These are phyloP conservation scores for Drosophila chauvacae DNA, from an alignment of 1,140 invertebrate genomes.

Conservation along the genomic window DNA sequence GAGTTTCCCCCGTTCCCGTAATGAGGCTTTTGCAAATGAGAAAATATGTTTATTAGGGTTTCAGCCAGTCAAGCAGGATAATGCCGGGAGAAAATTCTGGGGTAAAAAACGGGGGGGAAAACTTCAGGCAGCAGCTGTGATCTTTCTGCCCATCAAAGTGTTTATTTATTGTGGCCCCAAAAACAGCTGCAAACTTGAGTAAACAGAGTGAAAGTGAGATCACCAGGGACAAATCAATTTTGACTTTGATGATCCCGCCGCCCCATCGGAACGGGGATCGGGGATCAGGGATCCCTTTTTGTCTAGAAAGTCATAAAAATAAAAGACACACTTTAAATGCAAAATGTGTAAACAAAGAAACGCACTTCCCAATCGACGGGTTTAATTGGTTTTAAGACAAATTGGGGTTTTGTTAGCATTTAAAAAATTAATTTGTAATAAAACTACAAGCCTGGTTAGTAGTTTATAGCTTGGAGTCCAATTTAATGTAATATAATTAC, in stretches of 20 bases:
- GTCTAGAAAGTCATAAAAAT: neutral
- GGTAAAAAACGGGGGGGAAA: constrained; percentile 6
- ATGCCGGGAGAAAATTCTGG: neutral
- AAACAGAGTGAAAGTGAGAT: constrained; percentile 34
- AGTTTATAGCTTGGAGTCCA: neutral
- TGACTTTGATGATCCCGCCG: constrained; percentile 9
- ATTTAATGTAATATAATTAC: neutral
- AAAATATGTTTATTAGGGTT: constrained; percentile 79
- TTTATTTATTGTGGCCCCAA: constrained; percentile 30
- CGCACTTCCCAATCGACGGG: neutral
- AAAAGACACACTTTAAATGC: neutral
- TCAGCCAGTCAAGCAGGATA: constrained; percentile 42
- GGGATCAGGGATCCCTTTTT: neutral
- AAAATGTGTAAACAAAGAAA: neutral
- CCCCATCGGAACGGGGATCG: neutral
- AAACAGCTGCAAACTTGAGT: constrained; percentile 37
- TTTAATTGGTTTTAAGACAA: neutral
- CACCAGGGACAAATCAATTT: constrained; percentile 17
- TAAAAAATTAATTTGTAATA: neutral
- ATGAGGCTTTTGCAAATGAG: constrained; percentile 66
- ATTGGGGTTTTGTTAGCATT: too few relatives aligned
- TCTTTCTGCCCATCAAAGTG: constrained; percentile 33
- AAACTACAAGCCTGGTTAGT: neutral
- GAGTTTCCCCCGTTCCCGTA: constrained; percentile 20
- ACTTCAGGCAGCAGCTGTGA: constrained; percentile 46